Percentiles rank a stretch among this genome's conserved stretches.
These are phyloP conservation scores for Apostichopus leukothele DNA, from an alignment of 53 echinoderm and acorn worm species.

Conservation along the genomic window DNA sequence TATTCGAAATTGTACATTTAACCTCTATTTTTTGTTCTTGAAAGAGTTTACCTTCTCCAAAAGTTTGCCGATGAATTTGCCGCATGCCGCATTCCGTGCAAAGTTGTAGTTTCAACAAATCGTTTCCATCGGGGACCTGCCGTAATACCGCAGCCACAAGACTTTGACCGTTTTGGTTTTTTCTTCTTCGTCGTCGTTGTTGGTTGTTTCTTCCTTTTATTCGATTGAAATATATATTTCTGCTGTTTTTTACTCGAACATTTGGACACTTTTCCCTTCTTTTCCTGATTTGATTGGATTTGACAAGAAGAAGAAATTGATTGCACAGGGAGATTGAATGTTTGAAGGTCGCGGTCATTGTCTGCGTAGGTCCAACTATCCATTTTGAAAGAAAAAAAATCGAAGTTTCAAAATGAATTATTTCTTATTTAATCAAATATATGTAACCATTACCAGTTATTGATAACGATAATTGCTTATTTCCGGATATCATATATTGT, in stretches of 20 bases:
- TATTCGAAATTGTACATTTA: too few relatives aligned
- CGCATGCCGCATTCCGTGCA: slow-evolving; percentile 77
- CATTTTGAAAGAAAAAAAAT: neutral
- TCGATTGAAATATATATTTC: neutral
- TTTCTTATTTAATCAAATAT: too few relatives aligned
- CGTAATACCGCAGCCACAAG: neutral
- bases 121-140: slow-evolving; percentile 45
- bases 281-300: neutral
- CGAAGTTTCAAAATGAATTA: too few relatives aligned
- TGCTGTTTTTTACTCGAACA: neutral
- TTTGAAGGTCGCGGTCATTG: neutral
- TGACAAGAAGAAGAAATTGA: too few relatives aligned
- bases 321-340: neutral
- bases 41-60: slow-evolving; percentile 56
- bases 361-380: neutral
- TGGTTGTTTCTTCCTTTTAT: neutral
- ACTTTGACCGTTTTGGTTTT: neutral
- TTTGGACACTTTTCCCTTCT: neutral
- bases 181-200: neutral
- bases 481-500: too few relatives aligned
- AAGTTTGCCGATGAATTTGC: slow-evolving; percentile 49
- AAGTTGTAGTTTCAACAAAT: slow-evolving; percentile 65
- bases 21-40: too few relatives aligned
- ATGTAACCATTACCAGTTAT: too few relatives aligned
- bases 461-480: too few relatives aligned